Evolutionary conservation across 2,797 vertebrate genomes (phyloP).

Genomic region (Hybognathus amarus): DNA sequence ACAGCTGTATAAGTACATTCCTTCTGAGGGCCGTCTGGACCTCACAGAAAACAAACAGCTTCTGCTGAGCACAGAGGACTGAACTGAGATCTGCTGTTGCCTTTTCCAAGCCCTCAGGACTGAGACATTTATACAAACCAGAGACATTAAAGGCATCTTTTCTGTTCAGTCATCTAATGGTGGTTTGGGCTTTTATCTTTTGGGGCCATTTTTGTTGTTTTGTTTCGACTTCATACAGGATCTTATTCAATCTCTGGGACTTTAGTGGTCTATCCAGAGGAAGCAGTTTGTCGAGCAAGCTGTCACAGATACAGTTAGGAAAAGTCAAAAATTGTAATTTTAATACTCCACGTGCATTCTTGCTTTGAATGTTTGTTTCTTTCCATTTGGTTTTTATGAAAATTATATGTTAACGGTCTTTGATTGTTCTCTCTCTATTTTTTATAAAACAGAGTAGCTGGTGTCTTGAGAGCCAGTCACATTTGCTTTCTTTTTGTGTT

Average conservation of each 20-base stretch:
- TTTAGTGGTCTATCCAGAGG: slow-evolving; percentile 73
- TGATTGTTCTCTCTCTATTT: slow-evolving; percentile 69
- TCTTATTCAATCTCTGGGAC: slow-evolving; percentile 78
- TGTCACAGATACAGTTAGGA: slow-evolving; percentile 67
- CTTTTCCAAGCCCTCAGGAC: slow-evolving; percentile 83
- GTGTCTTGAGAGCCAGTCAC: slow-evolving; percentile 1
- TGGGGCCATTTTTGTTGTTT: slow-evolving; percentile 72
- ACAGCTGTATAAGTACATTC: slow-evolving; percentile 88
- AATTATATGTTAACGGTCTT: slow-evolving; percentile 74
- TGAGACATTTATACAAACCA: slow-evolving; percentile 89
- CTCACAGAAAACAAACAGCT: slow-evolving; percentile 72
- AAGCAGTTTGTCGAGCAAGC: slow-evolving; percentile 73
- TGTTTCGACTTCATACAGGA: slow-evolving; percentile 83
- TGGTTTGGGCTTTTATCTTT: slow-evolving; percentile 87
- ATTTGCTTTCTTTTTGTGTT: slow-evolving; percentile 69
- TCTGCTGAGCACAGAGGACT: slow-evolving; percentile 85
- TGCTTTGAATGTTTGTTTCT: slow-evolving; percentile 74
- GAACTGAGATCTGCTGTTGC: slow-evolving; percentile 92
- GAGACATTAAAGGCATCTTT: slow-evolving; percentile 91
- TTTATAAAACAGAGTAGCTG: slow-evolving; percentile 70
- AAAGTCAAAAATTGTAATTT: slow-evolving; percentile 69
- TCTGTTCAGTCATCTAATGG: slow-evolving; percentile 87
- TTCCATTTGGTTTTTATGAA: slow-evolving; percentile 85
- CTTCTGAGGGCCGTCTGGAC: slow-evolving; percentile 72
- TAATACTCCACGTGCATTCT: slow-evolving; percentile 74